Evolutionary conservation across 1,140 invertebrate species (phyloP).

Genomic region (Trypoxylus dichotomus): DNA sequence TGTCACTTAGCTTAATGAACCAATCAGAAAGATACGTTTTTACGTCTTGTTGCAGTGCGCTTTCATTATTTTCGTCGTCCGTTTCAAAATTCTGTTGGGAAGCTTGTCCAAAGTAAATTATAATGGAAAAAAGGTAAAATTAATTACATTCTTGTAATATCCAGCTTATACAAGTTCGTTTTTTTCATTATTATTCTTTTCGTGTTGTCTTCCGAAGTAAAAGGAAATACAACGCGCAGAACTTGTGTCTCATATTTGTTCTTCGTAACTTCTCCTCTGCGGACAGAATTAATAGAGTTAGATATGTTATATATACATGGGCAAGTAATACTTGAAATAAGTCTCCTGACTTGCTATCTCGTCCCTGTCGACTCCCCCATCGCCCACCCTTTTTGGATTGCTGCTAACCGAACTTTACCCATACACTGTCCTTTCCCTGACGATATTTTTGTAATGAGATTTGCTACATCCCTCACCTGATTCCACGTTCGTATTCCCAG

Average conservation of each 20-base stretch:
- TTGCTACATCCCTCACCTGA: constrained; percentile 39
- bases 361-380: constrained; percentile 30
- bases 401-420: too few relatives aligned
- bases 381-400: not conserved
- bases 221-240: not conserved
- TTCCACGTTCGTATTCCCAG: constrained; percentile 37
- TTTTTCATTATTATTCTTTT: not conserved
- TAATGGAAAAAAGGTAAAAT: not conserved
- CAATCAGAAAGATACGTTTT: not conserved
- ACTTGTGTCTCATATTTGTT: constrained; percentile 30
- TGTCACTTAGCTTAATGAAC: not conserved
- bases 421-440: constrained; percentile 4
- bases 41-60: not conserved
- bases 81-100: not conserved
- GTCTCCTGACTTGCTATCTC: constrained; percentile 30
- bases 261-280: constrained; percentile 19
- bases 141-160: not conserved
- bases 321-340: constrained; percentile 30
- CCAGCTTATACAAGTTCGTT: not conserved
- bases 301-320: constrained; percentile 24
- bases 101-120: not conserved
- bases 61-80: not conserved
- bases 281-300: constrained; percentile 36
- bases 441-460: constrained; percentile 39
- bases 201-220: not conserved